Evolutionary conservation across 2,797 vertebrate species (phyloP).

Genomic region (Anableps anableps): DNA sequence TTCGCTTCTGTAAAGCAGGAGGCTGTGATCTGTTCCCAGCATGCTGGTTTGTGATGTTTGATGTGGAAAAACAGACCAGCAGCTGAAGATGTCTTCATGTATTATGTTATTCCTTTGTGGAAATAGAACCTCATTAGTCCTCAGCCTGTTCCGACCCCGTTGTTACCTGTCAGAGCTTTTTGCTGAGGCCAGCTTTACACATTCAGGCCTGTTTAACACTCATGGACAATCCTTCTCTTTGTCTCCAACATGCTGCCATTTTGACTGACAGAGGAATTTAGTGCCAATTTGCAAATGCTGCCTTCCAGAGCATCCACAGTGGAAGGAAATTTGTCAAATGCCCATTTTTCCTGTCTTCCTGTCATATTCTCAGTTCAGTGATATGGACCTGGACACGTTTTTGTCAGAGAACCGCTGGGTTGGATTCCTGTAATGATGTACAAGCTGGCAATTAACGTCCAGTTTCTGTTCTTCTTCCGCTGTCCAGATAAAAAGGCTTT

Average conservation of each 20-base stretch:
- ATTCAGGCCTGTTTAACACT: conserved; percentile 64
- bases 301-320: conserved; percentile 54
- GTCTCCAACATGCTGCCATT: conserved; percentile 48
- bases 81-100: conserved; percentile 39
- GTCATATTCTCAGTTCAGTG: conserved; percentile 52
- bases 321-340: conserved; percentile 70
- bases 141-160: conserved; percentile 50
- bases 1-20: conserved; percentile 4
- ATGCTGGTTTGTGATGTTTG: conserved; percentile 22
- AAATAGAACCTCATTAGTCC: conserved; percentile 69
- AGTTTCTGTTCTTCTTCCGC: conserved; percentile 15
- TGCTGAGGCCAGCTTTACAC: conserved; percentile 67
- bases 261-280: conserved; percentile 65
- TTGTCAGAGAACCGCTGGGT: conserved; percentile 22
- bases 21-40: background rate
- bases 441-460: conserved; percentile 38
- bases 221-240: conserved; percentile 72
- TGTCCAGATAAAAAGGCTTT: background rate
- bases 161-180: conserved; percentile 68
- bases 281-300: conserved; percentile 68
- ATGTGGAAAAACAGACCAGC: background rate
- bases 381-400: conserved; percentile 36
- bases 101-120: conserved; percentile 53
- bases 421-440: conserved; percentile 19
- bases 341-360: conserved; percentile 58